Evolutionary conservation across 37 sponge, comb jelly and placozoan genomes (phyloP).

Genomic region (Beroe ovata): DNA sequence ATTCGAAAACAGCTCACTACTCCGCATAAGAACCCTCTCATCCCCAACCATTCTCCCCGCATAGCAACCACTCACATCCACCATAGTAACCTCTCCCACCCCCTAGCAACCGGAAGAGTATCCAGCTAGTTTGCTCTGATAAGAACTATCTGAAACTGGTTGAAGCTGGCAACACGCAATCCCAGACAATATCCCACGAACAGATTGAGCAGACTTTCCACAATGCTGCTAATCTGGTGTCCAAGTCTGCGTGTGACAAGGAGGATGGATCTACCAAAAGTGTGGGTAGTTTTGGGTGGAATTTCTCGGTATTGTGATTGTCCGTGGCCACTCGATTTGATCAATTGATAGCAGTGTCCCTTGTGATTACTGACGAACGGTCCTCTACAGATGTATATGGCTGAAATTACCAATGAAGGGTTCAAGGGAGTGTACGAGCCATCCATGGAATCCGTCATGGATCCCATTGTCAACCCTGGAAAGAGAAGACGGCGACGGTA

Average conservation of each 20-base stretch:
- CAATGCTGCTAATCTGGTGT: slow-evolving; percentile 1
- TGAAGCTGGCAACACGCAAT: not conserved
- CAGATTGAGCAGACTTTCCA: not conserved
- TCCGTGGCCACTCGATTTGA: too few relatives aligned
- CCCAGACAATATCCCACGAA: not conserved
- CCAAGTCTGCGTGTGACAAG: slow-evolving; percentile 14
- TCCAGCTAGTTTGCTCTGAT: not conserved
- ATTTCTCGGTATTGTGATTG: too few relatives aligned
- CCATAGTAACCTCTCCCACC: not conserved
- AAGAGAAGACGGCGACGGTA: not conserved
- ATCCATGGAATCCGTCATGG: not conserved
- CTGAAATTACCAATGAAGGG: not conserved
- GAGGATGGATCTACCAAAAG: not conserved
- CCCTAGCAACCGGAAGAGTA: slow-evolving; percentile 42
- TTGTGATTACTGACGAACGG: too few relatives aligned
- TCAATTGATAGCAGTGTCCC: too few relatives aligned
- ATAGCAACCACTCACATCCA: not conserved
- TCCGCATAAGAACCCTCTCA: too few relatives aligned
- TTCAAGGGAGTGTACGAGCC: slow-evolving; percentile 68
- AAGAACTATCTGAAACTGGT: not conserved
- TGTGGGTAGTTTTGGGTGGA: not conserved
- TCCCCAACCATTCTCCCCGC: too few relatives aligned
- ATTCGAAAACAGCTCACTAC: too few relatives aligned
- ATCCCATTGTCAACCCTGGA: not conserved
- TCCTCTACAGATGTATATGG: not conserved